Conservation (phyloP, 2,888 invertebrate species). For the Cecidostiba fungosa region DNA sequence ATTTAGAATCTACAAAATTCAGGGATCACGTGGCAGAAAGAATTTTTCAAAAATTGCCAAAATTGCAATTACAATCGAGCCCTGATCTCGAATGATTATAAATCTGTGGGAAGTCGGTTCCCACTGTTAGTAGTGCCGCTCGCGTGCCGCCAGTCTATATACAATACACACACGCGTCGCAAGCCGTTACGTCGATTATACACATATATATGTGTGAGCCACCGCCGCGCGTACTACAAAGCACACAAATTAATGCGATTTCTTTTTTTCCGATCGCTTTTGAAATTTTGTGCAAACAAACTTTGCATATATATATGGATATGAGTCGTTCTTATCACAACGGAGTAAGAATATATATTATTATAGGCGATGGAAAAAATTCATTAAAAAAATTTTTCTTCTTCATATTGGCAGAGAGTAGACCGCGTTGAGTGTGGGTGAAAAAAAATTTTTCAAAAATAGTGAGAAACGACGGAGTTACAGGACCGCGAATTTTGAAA, state of each 20-base stretch:
- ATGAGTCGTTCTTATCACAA: too few relatives aligned
- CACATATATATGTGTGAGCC: not conserved
- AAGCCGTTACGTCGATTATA: not conserved
- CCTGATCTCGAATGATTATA: conserved; percentile 42
- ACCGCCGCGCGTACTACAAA: not conserved
- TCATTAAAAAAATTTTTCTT: not conserved
- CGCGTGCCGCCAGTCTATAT: not conserved
- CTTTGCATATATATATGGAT: too few relatives aligned
- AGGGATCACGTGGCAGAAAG: not conserved
- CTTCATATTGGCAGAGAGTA: conserved; percentile 1
- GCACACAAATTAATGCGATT: not conserved
- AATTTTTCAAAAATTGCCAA: conserved; percentile 40
- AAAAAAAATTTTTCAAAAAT: conserved; percentile 35
- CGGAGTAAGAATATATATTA: too few relatives aligned
- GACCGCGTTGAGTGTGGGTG: not conserved
- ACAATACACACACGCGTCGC: not conserved
- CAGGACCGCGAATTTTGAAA: conserved; percentile 3
- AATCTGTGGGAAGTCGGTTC: conserved; percentile 36
- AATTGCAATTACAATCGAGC: not conserved
- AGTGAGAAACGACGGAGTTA: not conserved
- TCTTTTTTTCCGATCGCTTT: not conserved
- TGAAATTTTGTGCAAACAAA: too few relatives aligned
- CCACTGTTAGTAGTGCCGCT: not conserved
- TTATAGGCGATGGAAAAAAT: not conserved
- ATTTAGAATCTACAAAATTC: conserved; percentile 36